phyloP scores from a whole-genome alignment of 2,888 invertebrate species.

The Philaethria dido region DNA sequence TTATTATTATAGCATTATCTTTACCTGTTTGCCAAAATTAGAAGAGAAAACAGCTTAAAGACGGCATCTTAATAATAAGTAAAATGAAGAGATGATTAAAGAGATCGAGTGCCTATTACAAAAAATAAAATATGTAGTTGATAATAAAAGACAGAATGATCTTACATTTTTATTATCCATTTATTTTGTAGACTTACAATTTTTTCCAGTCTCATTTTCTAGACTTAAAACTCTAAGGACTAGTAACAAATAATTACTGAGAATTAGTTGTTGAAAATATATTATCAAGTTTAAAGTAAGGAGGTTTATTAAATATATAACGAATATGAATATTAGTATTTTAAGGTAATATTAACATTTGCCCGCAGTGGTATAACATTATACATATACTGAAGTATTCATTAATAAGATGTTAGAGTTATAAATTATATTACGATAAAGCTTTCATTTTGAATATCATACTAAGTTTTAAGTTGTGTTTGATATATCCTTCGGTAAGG shows the following conservation, averaged over 20 bases:
- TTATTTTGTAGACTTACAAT: background rate
- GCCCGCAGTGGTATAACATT: background rate
- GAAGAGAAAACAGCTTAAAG: slow-evolving; percentile 5
- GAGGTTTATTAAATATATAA: background rate
- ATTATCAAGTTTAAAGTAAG: background rate
- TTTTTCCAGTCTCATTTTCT: background rate
- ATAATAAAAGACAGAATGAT: background rate
- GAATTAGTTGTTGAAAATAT: background rate
- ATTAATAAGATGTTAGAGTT: background rate
- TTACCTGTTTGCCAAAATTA: background rate
- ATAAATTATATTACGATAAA: background rate
- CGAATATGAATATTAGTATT: background rate
- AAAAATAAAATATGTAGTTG: background rate
- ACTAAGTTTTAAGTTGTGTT: background rate
- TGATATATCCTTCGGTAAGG: slow-evolving; percentile 69
- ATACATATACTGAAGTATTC: background rate
- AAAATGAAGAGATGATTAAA: background rate
- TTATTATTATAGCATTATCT: background rate
- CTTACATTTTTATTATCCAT: background rate
- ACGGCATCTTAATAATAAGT: background rate
- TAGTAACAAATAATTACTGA: too few species aligned
- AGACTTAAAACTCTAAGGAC: background rate
- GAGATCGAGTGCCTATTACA: background rate
- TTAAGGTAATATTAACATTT: background rate
- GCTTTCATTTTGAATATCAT: background rate